Base-by-base conservation (phyloP, 1,140 invertebrate species). In the Lutraria rhynchaena region DNA sequence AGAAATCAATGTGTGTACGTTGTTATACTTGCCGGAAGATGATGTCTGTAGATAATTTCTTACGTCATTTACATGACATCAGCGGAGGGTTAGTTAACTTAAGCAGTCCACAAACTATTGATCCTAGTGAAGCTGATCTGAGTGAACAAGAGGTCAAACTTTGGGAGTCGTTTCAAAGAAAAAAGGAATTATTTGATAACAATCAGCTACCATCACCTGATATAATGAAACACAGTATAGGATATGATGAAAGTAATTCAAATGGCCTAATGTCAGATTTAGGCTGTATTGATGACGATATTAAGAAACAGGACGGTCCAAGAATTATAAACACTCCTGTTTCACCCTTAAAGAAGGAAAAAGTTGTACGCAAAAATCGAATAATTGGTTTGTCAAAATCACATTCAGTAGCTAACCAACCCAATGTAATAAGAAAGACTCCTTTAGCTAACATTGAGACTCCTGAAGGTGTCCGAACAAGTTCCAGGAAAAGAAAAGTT, bases 1-100 rank as follows among this genome's bases (percentile, higher is more conserved):
- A 87, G 69, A 85, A 83, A 57, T 86, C 87, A 0, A 51, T 85
- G 13, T 91, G 89, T 81, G 78, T 91, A 17, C 80, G 81, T 44
- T 91, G 90, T 58, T 83, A 83, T 19, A 89, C 87, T 0, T 91
- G 90, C 83, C 75, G 84, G 19, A 88, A 90, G 60, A 80, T 89
- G 19, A 83, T 91, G 46, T 86, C 90, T 7, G 83, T 90, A 15
- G 84, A 86, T 22, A 84, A 84, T 55, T 91, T 91, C 58, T 60
- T 89, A 35, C 69, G 63, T 55, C 90, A 91, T 81, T 84, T 88
- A 29, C 90, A 91, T 75, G 85, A 86, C 61, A 85, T 76, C 29
- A 83, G 55, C 74, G 82, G 85, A 31, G 85, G 81, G 49, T 70
- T 88, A 4, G 55, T 84, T 13, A 69, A 81, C n/a, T 83, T 87